Conservation (phyloP, 2,797 vertebrate genomes). For the Glossophaga mutica region DNA sequence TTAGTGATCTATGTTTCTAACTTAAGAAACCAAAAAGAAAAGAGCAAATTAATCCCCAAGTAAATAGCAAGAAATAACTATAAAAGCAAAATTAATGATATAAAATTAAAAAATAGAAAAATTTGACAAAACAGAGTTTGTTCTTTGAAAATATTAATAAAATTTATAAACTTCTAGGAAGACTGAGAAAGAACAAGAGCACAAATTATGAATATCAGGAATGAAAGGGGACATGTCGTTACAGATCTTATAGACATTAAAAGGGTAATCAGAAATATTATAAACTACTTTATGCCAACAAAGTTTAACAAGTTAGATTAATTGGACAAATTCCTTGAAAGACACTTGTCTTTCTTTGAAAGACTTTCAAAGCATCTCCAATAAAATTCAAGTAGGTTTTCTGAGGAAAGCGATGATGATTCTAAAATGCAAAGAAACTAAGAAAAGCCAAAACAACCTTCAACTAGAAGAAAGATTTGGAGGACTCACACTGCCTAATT, state of each 20-base stretch:
- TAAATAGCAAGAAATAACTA: neutral
- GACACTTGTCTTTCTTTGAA: neutral
- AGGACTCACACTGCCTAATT: neutral
- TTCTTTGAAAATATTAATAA: conserved; percentile 33
- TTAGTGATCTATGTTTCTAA: neutral
- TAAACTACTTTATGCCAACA: neutral
- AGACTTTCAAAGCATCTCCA: neutral
- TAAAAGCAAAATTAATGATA: neutral
- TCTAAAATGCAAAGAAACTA: neutral
- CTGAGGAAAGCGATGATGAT: neutral
- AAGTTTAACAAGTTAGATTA: neutral
- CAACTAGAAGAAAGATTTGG: neutral
- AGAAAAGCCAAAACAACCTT: neutral
- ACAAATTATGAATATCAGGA: neutral
- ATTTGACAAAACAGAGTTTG: neutral
- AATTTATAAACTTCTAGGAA: neutral
- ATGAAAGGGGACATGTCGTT: neutral
- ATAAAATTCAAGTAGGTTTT: neutral
- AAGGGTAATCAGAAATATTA: neutral
- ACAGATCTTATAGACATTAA: neutral
- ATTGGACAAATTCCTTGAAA: conserved; percentile 17
- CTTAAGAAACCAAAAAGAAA: neutral
- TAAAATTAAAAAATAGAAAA: neutral
- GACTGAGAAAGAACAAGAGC: neutral
- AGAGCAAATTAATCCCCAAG: neutral